These are phyloP conservation scores for Linnaemya vulpina DNA, from an alignment of 2,888 invertebrate genomes.

Conservation along the genomic window DNA sequence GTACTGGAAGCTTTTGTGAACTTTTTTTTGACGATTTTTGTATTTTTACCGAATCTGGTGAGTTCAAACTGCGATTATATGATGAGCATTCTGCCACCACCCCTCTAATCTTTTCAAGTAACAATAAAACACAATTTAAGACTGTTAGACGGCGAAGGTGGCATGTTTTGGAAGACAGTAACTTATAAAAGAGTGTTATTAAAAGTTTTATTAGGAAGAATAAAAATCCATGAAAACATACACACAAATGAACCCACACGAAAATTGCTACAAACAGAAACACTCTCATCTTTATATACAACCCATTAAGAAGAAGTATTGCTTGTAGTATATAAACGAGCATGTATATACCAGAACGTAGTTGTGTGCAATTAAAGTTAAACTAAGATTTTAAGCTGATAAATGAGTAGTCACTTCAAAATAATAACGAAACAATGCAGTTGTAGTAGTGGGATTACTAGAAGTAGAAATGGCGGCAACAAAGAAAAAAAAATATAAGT, in stretches of 20 bases:
- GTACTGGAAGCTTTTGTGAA: too few relatives aligned
- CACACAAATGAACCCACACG: slow-evolving; percentile 1
- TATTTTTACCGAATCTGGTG: too few relatives aligned
- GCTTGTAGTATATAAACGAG: background rate
- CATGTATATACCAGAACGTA: background rate
- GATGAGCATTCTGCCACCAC: background rate
- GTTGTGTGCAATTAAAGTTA: slow-evolving; percentile 47
- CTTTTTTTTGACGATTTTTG: too few relatives aligned
- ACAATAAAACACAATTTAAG: background rate
- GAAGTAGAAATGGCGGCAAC: slow-evolving; percentile 21
- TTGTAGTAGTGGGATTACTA: background rate
- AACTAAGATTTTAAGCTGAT: slow-evolving; percentile 55
- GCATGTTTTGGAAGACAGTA: slow-evolving; percentile 35
- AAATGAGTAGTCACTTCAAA: slow-evolving; percentile 52
- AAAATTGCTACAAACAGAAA: background rate
- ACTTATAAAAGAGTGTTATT: slow-evolving; percentile 36
- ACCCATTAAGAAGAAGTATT: background rate
- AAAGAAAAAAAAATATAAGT: slow-evolving; percentile 38
- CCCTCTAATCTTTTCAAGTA: background rate
- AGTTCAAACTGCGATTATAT: too few relatives aligned
- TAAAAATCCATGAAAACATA: background rate
- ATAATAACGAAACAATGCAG: slow-evolving; percentile 43
- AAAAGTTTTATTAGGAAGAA: background rate
- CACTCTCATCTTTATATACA: background rate
- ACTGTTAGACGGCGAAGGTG: background rate